Conservation (phyloP, 2,888 invertebrate genomes). For the Diogma glabrata region DNA sequence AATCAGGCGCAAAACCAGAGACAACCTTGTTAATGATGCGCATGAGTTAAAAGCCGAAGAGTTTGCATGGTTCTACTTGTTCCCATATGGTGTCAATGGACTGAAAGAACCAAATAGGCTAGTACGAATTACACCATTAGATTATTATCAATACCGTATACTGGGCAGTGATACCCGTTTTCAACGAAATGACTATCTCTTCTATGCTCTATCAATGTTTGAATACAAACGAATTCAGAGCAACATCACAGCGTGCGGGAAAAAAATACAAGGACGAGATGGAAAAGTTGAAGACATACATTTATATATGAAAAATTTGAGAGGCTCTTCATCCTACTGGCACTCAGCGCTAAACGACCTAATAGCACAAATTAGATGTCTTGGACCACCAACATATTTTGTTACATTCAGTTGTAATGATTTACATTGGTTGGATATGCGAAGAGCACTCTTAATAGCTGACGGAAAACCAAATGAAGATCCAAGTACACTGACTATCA, state of each 20-base stretch:
- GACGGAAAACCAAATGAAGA: constrained; percentile 17
- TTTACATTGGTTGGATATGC: constrained; percentile 22
- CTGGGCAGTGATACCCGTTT: no score
- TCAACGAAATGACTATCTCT: no score
- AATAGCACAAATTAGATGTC: constrained; percentile 21
- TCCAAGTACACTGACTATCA: constrained; percentile 11
- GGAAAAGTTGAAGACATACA: constrained; percentile 20
- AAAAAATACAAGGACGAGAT: constrained; percentile 2
- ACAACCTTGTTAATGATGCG: constrained; percentile 20
- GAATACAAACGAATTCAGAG: no score
- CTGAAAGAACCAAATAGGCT: no score
- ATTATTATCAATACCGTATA: no score
- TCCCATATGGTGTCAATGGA: no score
- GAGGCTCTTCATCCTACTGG: constrained; percentile 21
- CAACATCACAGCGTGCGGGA: no score
- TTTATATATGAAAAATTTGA: constrained; percentile 21
- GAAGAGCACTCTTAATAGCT: constrained; percentile 22
- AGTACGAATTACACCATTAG: no score
- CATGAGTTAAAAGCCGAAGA: constrained; percentile 21
- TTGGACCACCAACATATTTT: constrained; percentile 24
- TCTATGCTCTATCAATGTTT: no score
- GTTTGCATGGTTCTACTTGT: no score
- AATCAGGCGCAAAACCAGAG: no score
- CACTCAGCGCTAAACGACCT: constrained; percentile 21
- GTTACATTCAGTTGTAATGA: constrained; percentile 20